Percentiles rank a stretch among this genome's conserved stretches.
phyloP scores from a whole-genome alignment of 2,888 invertebrate genomes.

The Synergus umbraculus region DNA sequence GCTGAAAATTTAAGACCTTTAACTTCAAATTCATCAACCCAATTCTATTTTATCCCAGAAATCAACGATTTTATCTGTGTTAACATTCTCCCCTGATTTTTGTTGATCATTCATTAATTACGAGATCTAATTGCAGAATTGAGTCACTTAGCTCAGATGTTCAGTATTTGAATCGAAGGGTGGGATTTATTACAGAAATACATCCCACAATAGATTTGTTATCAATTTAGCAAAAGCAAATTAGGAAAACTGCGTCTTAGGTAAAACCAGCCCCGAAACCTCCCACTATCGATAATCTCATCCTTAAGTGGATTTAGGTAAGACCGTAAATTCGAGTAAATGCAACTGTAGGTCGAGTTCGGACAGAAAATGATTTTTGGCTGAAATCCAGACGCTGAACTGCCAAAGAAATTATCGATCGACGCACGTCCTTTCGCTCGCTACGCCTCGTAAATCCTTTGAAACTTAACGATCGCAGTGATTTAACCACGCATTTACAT shows the following conservation, averaged over 20 bases:
- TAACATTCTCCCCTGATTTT: too few species aligned
- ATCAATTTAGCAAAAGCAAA: background rate
- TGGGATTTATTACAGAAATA: background rate
- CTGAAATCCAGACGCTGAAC: slow-evolving; percentile 44
- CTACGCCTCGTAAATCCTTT: slow-evolving; percentile 49
- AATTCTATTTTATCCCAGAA: background rate
- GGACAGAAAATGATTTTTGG: slow-evolving; percentile 48
- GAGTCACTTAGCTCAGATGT: background rate
- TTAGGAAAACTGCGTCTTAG: background rate
- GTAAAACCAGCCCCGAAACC: background rate
- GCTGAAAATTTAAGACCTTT: background rate
- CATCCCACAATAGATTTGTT: background rate
- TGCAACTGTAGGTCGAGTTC: slow-evolving; percentile 17
- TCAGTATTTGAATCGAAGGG: background rate
- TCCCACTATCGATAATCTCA: background rate
- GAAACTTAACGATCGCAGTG: slow-evolving; percentile 48
- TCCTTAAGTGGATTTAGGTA: slow-evolving; percentile 9
- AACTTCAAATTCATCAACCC: background rate
- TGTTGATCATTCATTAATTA: too few species aligned
- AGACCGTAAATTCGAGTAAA: slow-evolving; percentile 13
- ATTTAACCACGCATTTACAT: slow-evolving; percentile 48
- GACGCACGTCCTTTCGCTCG: slow-evolving; percentile 46
- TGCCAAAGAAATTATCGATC: slow-evolving; percentile 55
- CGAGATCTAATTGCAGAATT: background rate
- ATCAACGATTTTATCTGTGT: too few species aligned